Evolutionary conservation across 2,888 invertebrate species (phyloP).

Genomic region (Athripsodes cinereus): DNA sequence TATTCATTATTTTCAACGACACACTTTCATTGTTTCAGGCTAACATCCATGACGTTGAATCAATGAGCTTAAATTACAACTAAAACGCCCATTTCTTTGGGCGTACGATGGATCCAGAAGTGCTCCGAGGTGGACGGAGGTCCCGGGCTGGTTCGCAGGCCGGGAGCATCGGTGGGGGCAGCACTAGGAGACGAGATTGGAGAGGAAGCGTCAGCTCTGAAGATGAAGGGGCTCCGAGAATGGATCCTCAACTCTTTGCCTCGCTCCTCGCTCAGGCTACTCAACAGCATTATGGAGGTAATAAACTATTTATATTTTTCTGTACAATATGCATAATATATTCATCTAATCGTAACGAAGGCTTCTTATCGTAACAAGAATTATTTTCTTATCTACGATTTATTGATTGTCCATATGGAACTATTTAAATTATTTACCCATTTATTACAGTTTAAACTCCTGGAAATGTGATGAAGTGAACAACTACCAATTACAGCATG

Average conservation of each 20-base stretch:
- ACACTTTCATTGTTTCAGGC: background rate
- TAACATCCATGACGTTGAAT: background rate
- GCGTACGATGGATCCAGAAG: slow-evolving; percentile 18
- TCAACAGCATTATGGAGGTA: slow-evolving; percentile 47
- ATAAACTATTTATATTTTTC: slow-evolving; percentile 28
- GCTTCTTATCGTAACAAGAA: no score
- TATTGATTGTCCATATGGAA: no score
- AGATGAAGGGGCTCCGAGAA: slow-evolving; percentile 47
- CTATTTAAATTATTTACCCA: no score
- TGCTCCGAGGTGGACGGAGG: slow-evolving; percentile 17
- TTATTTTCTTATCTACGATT: no score
- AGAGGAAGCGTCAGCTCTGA: slow-evolving; percentile 54
- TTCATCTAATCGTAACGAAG: no score
- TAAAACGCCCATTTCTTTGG: background rate
- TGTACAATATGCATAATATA: no score
- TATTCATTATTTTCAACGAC: no score
- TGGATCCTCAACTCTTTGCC: slow-evolving; percentile 49
- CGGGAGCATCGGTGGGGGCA: slow-evolving; percentile 40
- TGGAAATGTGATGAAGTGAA: no score
- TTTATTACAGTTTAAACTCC: no score
- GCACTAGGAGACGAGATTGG: slow-evolving; percentile 50
- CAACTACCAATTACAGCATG: no score
- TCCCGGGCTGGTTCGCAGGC: slow-evolving; percentile 27
- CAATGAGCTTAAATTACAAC: background rate
- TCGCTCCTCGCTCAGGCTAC: slow-evolving; percentile 47